A percentile compares a stretch with the other conserved stretches of the same genome.
phyloP scores from a whole-genome alignment of 2,113 vertebrate species.

The Glaucomys volans region DNA sequence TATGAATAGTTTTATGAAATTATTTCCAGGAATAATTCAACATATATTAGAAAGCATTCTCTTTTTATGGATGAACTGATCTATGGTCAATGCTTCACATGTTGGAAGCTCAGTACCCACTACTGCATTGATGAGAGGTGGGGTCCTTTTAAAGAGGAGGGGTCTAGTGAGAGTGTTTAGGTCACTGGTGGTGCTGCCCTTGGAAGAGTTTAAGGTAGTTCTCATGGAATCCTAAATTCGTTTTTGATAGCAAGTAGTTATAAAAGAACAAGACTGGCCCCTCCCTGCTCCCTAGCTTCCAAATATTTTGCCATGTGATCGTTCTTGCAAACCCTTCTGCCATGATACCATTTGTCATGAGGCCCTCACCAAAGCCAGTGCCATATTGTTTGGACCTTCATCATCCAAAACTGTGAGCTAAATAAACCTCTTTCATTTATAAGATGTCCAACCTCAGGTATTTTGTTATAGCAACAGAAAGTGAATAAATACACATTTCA shows the following conservation, averaged over 20 bases:
- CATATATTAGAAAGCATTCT: neutral
- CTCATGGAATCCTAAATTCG: neutral
- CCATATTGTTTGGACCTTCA: neutral
- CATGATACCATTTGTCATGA: neutral
- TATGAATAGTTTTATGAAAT: neutral
- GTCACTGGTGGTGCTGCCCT: neutral
- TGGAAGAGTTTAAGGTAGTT: no score
- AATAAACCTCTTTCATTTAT: neutral
- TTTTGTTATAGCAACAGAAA: neutral
- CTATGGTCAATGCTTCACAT: neutral
- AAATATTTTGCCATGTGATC: neutral
- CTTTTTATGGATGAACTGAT: neutral
- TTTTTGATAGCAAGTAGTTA: neutral
- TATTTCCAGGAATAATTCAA: conserved; percentile 12
- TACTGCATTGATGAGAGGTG: neutral
- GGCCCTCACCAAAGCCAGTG: neutral
- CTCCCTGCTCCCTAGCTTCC: neutral
- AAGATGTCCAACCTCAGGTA: neutral
- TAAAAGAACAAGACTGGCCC: neutral
- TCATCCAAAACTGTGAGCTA: neutral
- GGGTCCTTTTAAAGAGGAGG: neutral
- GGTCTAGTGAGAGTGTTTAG: neutral
- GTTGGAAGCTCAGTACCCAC: neutral
- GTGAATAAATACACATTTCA: neutral
- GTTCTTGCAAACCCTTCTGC: neutral